These are phyloP conservation scores for Sthenelais limicola DNA, from an alignment of 2,888 invertebrate genomes.

Conservation along the genomic window DNA sequence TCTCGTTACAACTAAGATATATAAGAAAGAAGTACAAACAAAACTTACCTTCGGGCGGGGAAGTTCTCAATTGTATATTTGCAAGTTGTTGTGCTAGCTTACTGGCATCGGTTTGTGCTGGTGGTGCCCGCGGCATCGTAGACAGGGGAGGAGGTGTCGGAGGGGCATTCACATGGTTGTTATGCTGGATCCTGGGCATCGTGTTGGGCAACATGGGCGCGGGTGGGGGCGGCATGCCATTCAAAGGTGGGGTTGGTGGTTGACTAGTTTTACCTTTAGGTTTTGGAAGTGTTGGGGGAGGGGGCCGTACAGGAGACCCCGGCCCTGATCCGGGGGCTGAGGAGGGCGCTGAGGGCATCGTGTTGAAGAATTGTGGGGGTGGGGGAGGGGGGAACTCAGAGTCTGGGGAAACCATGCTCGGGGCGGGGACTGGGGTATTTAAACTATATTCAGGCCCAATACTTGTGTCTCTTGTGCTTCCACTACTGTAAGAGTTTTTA, in stretches of 20 bases:
- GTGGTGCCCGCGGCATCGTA: neutral
- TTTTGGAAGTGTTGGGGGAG: conserved; percentile 24
- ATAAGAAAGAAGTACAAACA: too few species aligned
- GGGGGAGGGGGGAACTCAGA: conserved; percentile 26
- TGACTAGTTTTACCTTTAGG: neutral
- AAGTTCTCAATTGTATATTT: neutral
- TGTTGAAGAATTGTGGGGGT: conserved; percentile 29
- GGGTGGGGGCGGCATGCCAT: conserved; percentile 15
- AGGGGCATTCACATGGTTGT: neutral
- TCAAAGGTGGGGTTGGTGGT: neutral
- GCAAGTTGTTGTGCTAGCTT: conserved; percentile 1
- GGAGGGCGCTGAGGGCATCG: conserved; percentile 7
- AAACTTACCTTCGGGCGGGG: conserved; percentile 33
- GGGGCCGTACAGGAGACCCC: conserved; percentile 23
- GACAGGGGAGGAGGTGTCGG: conserved; percentile 11
- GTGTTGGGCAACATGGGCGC: neutral
- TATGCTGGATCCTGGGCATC: neutral
- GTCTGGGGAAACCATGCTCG: neutral
- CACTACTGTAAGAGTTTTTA: neutral
- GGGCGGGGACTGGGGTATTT: neutral
- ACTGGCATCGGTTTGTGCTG: neutral
- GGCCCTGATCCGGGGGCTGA: conserved; percentile 22
- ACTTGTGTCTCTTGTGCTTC: neutral
- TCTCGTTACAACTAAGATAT: too few species aligned
- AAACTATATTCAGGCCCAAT: conserved; percentile 1